Conservation (phyloP, 1,140 invertebrate genomes). For the Manduca sexta region DNA sequence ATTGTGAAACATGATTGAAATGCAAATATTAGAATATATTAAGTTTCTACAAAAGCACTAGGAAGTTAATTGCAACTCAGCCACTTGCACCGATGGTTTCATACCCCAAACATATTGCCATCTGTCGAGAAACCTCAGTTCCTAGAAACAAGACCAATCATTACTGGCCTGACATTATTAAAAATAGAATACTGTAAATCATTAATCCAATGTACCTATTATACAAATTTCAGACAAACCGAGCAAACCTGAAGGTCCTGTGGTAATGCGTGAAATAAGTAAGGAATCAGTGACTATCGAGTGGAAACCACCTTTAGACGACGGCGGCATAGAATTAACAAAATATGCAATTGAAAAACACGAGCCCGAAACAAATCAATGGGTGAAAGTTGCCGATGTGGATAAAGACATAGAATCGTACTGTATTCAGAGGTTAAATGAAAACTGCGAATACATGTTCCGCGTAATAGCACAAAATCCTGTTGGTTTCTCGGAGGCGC, state of each 20-base stretch:
- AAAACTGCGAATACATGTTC: constrained; percentile 89
- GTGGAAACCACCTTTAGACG: constrained; percentile 87
- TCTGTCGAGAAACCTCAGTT: no score
- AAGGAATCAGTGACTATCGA: constrained; percentile 82
- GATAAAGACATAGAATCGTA: constrained; percentile 81
- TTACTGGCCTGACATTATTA: no score
- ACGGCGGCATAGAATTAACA: constrained; percentile 85
- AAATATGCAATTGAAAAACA: constrained; percentile 89
- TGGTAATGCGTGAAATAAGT: constrained; percentile 83
- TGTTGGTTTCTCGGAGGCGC: constrained; percentile 83
- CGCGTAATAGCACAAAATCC: constrained; percentile 88
- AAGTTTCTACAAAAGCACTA: no score
- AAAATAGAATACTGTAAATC: no score
- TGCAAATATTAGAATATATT: no score
- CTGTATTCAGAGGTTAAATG: constrained; percentile 83
- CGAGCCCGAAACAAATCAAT: constrained; percentile 78
- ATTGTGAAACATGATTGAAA: no score
- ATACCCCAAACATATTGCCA: no score
- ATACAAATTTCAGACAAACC: constrained; percentile 94
- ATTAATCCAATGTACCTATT: no score
- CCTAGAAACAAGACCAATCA: no score
- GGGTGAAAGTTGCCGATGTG: constrained; percentile 86
- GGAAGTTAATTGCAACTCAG: no score
- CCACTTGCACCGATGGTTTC: no score
- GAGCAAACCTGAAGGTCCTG: constrained; percentile 83